Evolutionary conservation across 2,888 invertebrate genomes (phyloP).

Genomic region (Ashinkailepas kermadecensis): DNA sequence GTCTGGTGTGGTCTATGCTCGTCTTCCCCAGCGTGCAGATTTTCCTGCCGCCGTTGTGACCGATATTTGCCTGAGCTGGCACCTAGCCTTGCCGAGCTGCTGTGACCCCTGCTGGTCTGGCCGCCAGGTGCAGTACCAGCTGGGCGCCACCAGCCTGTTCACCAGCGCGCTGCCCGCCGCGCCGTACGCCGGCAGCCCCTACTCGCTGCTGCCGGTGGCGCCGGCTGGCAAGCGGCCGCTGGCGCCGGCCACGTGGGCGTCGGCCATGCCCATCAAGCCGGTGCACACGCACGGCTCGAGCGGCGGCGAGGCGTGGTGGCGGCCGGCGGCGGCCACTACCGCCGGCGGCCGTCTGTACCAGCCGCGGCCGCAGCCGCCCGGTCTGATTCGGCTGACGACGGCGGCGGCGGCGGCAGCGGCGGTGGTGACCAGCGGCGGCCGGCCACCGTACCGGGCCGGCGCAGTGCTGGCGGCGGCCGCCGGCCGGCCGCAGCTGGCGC

Average conservation of each 20-base stretch:
- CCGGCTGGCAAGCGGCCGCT: constrained; percentile 3
- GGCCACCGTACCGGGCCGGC: neutral
- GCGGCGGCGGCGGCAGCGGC: neutral
- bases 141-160: constrained; percentile 4
- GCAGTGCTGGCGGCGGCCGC: neutral
- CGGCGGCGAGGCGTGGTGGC: neutral
- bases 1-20: no score
- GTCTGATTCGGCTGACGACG: neutral
- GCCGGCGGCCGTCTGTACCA: neutral
- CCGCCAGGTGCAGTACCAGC: constrained; percentile 9
- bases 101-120: neutral
- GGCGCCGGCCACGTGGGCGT: constrained; percentile 3
- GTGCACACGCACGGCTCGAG: neutral
- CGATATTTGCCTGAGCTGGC: no score
- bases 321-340: neutral
- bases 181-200: neutral
- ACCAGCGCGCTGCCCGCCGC: neutral
- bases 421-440: neutral
- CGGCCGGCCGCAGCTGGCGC: neutral
- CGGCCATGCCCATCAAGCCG: neutral
- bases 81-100: neutral
- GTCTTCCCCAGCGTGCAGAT: no score
- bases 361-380: constrained; percentile 1
- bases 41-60: no score
- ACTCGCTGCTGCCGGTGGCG: neutral